A percentile compares a stretch with the other conserved stretches of the same genome.
phyloP scores from a whole-genome alignment of 53 echinoderm and acorn worm genomes.

The Temnopleurus reevesii region DNA sequence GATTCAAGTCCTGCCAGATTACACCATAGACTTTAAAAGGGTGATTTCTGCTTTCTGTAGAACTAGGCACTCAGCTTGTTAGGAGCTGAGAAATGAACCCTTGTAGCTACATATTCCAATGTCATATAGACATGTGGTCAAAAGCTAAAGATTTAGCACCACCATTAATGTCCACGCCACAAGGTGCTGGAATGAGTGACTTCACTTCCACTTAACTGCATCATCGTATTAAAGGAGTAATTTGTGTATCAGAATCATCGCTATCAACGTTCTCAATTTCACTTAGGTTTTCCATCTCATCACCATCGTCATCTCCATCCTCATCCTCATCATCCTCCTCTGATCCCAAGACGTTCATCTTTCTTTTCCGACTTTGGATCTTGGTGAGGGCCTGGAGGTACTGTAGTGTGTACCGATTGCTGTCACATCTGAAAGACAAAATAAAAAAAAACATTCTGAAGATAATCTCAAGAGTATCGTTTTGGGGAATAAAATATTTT shows the following conservation, averaged over 20 bases:
- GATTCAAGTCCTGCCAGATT: no score
- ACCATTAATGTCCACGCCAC: no score
- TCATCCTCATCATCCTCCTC: slow-evolving; percentile 5
- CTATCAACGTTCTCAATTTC: slow-evolving; percentile 31
- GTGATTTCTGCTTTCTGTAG: no score
- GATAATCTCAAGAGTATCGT: background rate
- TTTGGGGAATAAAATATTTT: background rate
- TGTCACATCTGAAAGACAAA: slow-evolving; percentile 74
- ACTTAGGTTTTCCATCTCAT: background rate
- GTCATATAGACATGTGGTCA: no score
- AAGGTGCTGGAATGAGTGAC: no score
- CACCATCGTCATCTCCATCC: background rate
- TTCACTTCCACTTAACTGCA: no score
- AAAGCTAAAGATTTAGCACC: no score
- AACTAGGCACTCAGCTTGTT: no score
- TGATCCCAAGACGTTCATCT: slow-evolving; percentile 31
- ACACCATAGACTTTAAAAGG: no score
- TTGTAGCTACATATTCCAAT: no score
- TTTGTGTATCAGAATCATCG: slow-evolving; percentile 48
- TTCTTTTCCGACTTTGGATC: slow-evolving; percentile 61
- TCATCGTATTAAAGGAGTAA: slow-evolving; percentile 30
- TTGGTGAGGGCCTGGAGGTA: slow-evolving; percentile 70
- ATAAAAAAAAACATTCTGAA: background rate
- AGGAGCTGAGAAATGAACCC: no score
- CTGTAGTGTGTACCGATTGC: slow-evolving; percentile 80